phyloP scores from a whole-genome alignment of 2,888 invertebrate genomes.

The Eubasilissa splendida region DNA sequence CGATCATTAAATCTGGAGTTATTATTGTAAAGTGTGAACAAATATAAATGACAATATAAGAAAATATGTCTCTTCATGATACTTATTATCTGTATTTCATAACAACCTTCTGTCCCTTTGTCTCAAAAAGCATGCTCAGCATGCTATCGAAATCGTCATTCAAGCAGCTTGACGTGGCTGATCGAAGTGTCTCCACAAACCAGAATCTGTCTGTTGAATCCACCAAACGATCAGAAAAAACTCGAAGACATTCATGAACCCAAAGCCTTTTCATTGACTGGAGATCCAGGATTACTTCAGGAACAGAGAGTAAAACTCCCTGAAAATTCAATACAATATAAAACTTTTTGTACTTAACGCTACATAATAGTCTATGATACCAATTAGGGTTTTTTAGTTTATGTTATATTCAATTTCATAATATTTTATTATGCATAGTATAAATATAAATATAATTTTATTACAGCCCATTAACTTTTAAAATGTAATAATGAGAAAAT shows the following conservation, averaged over 20 bases:
- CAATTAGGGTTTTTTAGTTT: too few relatives aligned
- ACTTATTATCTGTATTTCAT: too few relatives aligned
- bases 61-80: neutral
- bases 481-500: too few relatives aligned
- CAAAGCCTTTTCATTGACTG: conserved; percentile 91
- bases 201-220: conserved; percentile 88
- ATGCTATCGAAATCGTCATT: conserved; percentile 80
- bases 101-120: conserved; percentile 35
- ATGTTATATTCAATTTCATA: too few relatives aligned
- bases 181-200: conserved; percentile 82
- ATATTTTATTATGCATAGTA: too few relatives aligned
- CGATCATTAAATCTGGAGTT: neutral
- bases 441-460: too few relatives aligned
- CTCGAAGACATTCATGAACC: conserved; percentile 94
- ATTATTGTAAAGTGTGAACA: neutral
- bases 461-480: too few relatives aligned
- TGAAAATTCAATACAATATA: conserved; percentile 62
- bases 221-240: conserved; percentile 93
- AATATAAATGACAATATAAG: neutral
- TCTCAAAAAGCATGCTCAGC: conserved; percentile 77
- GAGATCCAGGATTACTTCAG: conserved; percentile 91
- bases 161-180: conserved; percentile 74
- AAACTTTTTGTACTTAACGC: too few relatives aligned
- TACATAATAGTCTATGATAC: too few relatives aligned
- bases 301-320: conserved; percentile 93